Base-by-base conservation (phyloP, 2,113 vertebrate species). In the Heterochromis multidens region DNA sequence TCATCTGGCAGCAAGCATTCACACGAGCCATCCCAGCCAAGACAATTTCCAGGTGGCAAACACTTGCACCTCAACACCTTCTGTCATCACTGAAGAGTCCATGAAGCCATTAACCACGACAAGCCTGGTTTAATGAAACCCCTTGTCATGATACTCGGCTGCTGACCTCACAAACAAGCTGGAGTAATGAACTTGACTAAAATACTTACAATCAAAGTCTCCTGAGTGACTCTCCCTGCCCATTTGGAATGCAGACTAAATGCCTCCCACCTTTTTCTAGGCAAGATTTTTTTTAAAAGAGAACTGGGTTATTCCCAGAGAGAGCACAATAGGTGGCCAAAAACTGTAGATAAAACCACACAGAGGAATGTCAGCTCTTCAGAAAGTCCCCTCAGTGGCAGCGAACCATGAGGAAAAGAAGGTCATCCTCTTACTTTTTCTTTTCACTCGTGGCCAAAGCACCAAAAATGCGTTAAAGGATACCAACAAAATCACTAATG, bases 251-350 rank as follows among this genome's bases (percentile, higher is more conserved):
- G 85, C 74, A 86, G 56, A 62, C 80, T 67, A 31, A 79, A 72
- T 59, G 43, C 61, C 83, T 84, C 79, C 82, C 43, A 85, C 61
- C 74, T 87, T 77, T 54, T 83, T 79, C 23, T 31, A 27, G 40
- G 59, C 52, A 84, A 79, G 54, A 87, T 84, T 84, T 83, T n/a
- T 46, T 49, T 70, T 3, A 4, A 37, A 1, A 63, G 1, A 7
- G 67, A 87, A 70, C 46, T 70, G 19, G 86, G 86, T 82, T 86
- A 87, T 56, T 91, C 87, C 87, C 72, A 87, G 43, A 21, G 80
- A 92, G 83, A 72, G 83, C 12, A 62, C 4, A 60, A 23, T 25
- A 78, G 57, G 56, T 17, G 31, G 63, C 57, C 84, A 85, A 70
- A 86, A 88, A 80, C 56, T 76, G 84, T 80, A 61, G 61, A 79